Conservation (phyloP, 2,113 vertebrate species). For the Anolis sagrei region DNA sequence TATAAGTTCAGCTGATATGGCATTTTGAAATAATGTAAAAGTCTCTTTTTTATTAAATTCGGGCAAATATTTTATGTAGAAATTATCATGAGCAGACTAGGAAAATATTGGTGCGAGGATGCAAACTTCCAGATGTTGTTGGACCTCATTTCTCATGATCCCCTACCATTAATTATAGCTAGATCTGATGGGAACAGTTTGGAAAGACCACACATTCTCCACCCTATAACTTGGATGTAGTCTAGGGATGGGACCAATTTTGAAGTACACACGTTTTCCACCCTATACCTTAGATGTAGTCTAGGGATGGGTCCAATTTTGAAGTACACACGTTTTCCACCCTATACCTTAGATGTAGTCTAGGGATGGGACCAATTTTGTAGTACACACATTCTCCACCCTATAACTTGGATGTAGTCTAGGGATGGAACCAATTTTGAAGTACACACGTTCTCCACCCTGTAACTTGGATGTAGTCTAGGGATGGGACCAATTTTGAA, state of each 20-base stretch:
- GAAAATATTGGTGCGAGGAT: background rate
- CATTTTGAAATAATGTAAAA: slow-evolving; percentile 9
- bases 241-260: background rate
- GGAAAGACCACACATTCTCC: background rate
- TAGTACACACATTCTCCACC: too few species aligned
- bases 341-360: background rate
- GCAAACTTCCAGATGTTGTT: background rate
- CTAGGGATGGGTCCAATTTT: background rate
- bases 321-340: background rate
- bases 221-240: background rate
- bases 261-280: too few species aligned
- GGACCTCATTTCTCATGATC: background rate
- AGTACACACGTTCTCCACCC: too few species aligned
- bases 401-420: too few species aligned
- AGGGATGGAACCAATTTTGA: too few species aligned
- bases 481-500: too few species aligned
- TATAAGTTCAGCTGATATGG: background rate
- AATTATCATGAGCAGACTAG: background rate
- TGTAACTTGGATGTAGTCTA: background rate
- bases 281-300: too few species aligned
- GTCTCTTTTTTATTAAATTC: background rate
- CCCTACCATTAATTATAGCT: background rate
- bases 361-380: background rate
- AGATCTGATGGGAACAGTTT: background rate
- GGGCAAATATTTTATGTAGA: background rate